A percentile compares a stretch with the other conserved stretches of the same genome.
phyloP scores from a whole-genome alignment of 2,113 vertebrate genomes.

The Columbina picui region DNA sequence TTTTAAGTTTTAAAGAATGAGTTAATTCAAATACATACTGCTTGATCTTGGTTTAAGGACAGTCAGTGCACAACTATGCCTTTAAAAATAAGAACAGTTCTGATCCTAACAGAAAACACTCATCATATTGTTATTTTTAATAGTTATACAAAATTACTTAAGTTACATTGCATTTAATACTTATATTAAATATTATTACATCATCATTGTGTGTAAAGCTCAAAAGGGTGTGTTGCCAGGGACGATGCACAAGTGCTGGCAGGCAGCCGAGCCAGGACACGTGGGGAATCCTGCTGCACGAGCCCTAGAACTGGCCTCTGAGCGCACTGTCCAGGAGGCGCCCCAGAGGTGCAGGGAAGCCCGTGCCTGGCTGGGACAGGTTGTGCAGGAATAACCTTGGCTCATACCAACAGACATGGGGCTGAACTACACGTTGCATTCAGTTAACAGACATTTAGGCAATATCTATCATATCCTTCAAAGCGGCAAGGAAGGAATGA shows the following conservation, averaged over 20 bases:
- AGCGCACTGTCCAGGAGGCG: fast-evolving
- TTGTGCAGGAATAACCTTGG: fast-evolving
- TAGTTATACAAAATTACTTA: fast-evolving
- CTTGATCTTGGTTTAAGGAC: background rate
- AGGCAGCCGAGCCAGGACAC: fast-evolving
- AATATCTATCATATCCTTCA: background rate
- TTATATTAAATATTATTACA: background rate
- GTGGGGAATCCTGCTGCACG: fast-evolving
- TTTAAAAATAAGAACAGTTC: background rate
- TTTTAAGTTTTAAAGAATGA: background rate
- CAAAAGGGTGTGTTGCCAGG: background rate
- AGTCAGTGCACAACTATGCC: background rate
- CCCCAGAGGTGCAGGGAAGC: background rate
- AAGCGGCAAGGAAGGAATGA: background rate
- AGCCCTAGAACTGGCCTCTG: fast-evolving
- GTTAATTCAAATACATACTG: background rate
- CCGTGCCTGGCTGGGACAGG: fast-evolving
- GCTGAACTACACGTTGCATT: fast-evolving
- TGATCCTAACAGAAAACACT: background rate
- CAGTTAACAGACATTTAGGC: too few relatives aligned
- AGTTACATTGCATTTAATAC: background rate
- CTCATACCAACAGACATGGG: too few relatives aligned
- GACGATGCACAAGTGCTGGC: fast-evolving
- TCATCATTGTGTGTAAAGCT: fast-evolving
- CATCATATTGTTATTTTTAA: fast-evolving